Percentiles rank a stretch among this genome's conserved stretches.
These are phyloP conservation scores for Cetoscarus ocellatus DNA, from an alignment of 2,797 vertebrate genomes.

Conservation along the genomic window DNA sequence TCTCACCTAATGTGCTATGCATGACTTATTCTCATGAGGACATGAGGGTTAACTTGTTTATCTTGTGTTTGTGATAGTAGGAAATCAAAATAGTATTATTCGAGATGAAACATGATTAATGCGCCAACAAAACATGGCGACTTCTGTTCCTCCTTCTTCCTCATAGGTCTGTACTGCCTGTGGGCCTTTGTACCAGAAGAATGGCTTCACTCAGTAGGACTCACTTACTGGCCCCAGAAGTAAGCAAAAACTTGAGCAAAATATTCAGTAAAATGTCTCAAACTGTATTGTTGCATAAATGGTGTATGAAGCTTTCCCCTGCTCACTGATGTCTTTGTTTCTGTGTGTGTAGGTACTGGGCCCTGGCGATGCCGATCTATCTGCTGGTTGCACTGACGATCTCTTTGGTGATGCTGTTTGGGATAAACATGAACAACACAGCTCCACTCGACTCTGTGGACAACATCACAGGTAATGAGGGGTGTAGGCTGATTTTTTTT, in stretches of 20 bases:
- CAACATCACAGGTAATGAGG: constrained; percentile 90
- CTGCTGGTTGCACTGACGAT: constrained; percentile 87
- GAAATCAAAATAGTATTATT: too few relatives aligned
- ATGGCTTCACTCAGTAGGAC: constrained; percentile 92
- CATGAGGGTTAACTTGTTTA: too few relatives aligned
- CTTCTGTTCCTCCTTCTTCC: constrained; percentile 16
- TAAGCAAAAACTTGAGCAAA: constrained; percentile 75
- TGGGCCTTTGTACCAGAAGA: constrained; percentile 95
- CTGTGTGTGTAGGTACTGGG: constrained; percentile 90
- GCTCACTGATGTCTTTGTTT: constrained; percentile 12
- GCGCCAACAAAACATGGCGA: neutral
- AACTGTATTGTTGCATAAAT: neutral
- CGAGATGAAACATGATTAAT: too few relatives aligned
- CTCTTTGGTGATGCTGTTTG: constrained; percentile 87
- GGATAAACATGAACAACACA: constrained; percentile 95
- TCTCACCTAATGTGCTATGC: too few relatives aligned
- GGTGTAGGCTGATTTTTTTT: too few relatives aligned
- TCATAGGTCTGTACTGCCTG: constrained; percentile 90
- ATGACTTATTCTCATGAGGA: too few relatives aligned
- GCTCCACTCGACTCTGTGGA: constrained; percentile 90
- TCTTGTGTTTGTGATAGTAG: too few relatives aligned
- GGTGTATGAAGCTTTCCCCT: neutral
- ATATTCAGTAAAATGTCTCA: neutral
- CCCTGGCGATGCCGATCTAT: constrained; percentile 91
- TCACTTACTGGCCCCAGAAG: constrained; percentile 99